These are phyloP conservation scores for Oryctolagus cuniculus DNA, from an alignment of 2,113 vertebrate genomes.

Conservation along the genomic window DNA sequence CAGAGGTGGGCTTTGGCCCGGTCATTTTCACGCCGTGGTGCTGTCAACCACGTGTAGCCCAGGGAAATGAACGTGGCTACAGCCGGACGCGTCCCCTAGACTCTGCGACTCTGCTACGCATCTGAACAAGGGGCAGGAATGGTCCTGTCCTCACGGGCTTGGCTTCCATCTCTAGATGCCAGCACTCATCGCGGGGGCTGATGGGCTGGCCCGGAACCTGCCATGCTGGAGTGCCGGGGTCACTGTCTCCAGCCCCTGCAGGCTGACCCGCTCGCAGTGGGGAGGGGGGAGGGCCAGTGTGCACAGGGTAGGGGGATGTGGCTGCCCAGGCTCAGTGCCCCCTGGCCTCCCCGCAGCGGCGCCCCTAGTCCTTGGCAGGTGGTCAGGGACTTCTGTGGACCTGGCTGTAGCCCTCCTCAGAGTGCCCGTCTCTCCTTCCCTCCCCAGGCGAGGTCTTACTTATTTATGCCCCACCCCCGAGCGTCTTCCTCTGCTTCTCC, in stretches of 20 bases:
- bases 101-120: background rate
- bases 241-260: rapidly evolving
- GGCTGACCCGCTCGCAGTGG: background rate
- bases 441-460: background rate
- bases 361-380: background rate
- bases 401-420: background rate
- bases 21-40: too few species aligned
- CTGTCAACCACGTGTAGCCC: background rate
- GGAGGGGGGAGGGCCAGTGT: background rate
- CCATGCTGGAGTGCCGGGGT: rapidly evolving
- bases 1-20: too few species aligned
- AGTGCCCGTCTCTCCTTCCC: too few species aligned
- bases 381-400: background rate
- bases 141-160: background rate
- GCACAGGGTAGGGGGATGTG: background rate
- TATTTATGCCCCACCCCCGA: background rate
- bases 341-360: too few species aligned
- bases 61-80: background rate
- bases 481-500: background rate
- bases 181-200: background rate
- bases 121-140: background rate
- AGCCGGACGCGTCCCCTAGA: background rate
- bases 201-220: background rate
- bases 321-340: background rate
- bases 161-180: background rate